Evolutionary conservation across 2,113 vertebrate genomes (phyloP).

Genomic region (Eupsittula cactorum): DNA sequence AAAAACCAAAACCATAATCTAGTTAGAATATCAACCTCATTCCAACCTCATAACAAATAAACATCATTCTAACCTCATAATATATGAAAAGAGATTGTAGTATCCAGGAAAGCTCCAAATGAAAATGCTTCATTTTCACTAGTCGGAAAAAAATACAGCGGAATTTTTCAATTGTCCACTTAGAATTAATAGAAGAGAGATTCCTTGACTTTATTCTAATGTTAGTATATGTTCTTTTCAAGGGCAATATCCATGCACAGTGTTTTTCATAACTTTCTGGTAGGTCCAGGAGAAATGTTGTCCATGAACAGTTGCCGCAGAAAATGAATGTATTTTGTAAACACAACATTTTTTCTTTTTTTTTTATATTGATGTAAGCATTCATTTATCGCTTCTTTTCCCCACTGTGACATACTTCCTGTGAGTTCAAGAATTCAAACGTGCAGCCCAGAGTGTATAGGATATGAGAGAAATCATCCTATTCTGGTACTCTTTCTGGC

Average conservation of each 20-base stretch:
- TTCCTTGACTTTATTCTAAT: background rate
- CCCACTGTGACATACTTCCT: background rate
- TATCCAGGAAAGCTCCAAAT: background rate
- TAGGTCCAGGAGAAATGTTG: background rate
- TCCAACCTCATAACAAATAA: background rate
- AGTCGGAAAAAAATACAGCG: background rate
- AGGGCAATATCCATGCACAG: background rate
- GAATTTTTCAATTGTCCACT: background rate
- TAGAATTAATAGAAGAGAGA: background rate
- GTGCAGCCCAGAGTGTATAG: background rate
- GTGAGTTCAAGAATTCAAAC: background rate
- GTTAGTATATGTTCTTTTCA: background rate
- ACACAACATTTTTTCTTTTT: background rate
- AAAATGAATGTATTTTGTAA: background rate
- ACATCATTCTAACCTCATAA: background rate
- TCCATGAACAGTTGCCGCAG: background rate
- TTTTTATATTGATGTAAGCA: background rate
- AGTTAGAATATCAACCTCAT: background rate
- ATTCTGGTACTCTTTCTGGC: background rate
- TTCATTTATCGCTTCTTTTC: background rate
- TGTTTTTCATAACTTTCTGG: background rate
- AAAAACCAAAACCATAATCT: background rate
- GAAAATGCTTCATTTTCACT: background rate
- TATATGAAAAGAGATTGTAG: background rate
- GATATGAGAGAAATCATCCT: background rate